A percentile compares a stretch with the other conserved stretches of the same genome.
phyloP scores from a whole-genome alignment of 1,140 invertebrate genomes.

The Solenopsis invicta region DNA sequence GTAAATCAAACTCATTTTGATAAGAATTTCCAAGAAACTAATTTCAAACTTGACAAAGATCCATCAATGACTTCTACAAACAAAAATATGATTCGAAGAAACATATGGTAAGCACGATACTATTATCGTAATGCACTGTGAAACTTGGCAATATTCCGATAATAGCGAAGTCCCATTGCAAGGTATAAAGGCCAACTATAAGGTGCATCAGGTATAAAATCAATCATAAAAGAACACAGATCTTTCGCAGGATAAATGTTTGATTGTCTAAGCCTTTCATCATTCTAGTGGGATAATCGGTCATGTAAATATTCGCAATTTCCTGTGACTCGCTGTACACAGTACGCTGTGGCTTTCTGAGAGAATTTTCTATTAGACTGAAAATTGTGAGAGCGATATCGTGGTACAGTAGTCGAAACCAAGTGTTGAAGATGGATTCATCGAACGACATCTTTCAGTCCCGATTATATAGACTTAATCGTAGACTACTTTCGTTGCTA shows the following conservation, averaged over 20 bases:
- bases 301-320: neutral
- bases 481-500: slow-evolving; percentile 10
- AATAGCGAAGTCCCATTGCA: neutral
- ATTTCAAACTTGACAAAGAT: too few species aligned
- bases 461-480: slow-evolving; percentile 23
- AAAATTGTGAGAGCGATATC: neutral
- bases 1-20: too few species aligned
- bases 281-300: neutral
- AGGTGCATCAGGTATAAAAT: neutral
- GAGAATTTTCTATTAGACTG: slow-evolving; percentile 50
- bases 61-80: too few species aligned
- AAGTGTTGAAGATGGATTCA: slow-evolving; percentile 33
- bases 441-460: slow-evolving; percentile 41
- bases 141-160: too few species aligned
- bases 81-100: too few species aligned
- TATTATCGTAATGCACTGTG: too few species aligned
- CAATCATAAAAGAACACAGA: slow-evolving; percentile 12
- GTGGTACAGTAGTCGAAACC: neutral
- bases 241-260: neutral
- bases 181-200: slow-evolving; percentile 21
- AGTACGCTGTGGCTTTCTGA: slow-evolving; percentile 20
- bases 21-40: too few species aligned
- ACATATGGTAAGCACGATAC: too few species aligned
- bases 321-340: neutral
- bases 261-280: slow-evolving; percentile 24